A percentile compares a stretch with the other conserved stretches of the same genome.
phyloP scores from a whole-genome alignment of 2,113 vertebrate genomes.

The Eulacestoma nigropectus region DNA sequence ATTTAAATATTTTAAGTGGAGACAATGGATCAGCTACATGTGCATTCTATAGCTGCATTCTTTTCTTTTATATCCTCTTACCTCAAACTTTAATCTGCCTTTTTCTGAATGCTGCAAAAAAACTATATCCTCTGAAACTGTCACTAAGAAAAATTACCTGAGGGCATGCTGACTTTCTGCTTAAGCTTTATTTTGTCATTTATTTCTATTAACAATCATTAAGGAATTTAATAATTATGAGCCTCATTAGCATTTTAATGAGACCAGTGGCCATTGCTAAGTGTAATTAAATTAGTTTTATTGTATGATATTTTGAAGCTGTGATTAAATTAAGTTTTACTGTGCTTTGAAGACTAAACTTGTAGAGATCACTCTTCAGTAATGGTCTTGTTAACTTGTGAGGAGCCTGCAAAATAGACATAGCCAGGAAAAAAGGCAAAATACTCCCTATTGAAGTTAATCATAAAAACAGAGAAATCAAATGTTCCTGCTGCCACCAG shows the following conservation, averaged over 20 bases:
- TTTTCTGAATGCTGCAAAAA: conserved; percentile 17
- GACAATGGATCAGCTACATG: background rate
- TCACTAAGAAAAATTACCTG: conserved; percentile 60
- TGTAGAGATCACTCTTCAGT: conserved; percentile 63
- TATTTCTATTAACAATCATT: conserved; percentile 79
- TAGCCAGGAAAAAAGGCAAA: conserved; percentile 12
- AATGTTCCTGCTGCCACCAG: background rate
- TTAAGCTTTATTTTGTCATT: conserved; percentile 82
- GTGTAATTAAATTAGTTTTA: conserved; percentile 83
- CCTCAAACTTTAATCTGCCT: background rate
- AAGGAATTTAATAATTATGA: conserved; percentile 86
- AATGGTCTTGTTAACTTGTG: conserved; percentile 66
- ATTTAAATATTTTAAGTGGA: background rate
- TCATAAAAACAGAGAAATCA: conserved; percentile 40
- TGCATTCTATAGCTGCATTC: background rate
- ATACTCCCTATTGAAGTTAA: conserved; percentile 44
- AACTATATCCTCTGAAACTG: background rate
- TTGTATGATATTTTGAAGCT: conserved; percentile 76
- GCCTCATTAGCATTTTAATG: conserved; percentile 87
- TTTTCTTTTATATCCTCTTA: background rate
- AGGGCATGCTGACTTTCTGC: conserved; percentile 72
- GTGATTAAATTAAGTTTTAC: conserved; percentile 80
- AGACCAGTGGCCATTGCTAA: conserved; percentile 75
- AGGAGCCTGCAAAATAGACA: conserved; percentile 56
- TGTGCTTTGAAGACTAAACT: conserved; percentile 74